Conservation (phyloP, 2,888 invertebrate species). For the Junonia oenone region DNA sequence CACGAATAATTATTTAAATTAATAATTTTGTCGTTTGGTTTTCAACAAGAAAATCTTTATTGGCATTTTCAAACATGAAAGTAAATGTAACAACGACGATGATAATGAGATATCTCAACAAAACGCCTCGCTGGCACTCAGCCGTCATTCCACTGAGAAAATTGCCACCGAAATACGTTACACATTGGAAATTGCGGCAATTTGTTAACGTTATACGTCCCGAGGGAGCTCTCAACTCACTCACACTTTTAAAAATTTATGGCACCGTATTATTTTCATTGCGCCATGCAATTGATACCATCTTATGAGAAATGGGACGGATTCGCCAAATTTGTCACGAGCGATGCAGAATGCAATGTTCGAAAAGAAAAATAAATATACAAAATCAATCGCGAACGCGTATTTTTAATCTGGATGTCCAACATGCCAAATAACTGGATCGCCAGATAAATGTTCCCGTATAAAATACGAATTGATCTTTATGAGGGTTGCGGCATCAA, state of each 20-base stretch:
- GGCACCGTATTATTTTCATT: slow-evolving; percentile 37
- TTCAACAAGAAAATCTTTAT: background rate
- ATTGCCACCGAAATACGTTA: slow-evolving; percentile 54
- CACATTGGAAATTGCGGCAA: slow-evolving; percentile 57
- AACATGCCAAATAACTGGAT: no score
- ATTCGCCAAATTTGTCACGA: background rate
- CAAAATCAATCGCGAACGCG: background rate
- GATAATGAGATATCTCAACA: slow-evolving; percentile 10
- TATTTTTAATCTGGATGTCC: background rate
- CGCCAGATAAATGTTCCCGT: no score
- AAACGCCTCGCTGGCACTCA: slow-evolving; percentile 29
- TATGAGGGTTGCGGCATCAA: no score
- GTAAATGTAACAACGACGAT: background rate
- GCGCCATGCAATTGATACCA: slow-evolving; percentile 24
- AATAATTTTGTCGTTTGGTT: no score
- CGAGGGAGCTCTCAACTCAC: slow-evolving; percentile 41
- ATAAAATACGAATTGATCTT: no score
- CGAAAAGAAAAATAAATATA: background rate
- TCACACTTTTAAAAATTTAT: slow-evolving; percentile 38
- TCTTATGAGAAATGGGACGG: background rate
- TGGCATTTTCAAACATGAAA: background rate
- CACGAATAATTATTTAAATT: no score
- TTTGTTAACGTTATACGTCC: slow-evolving; percentile 57
- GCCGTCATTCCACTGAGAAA: slow-evolving; percentile 42
- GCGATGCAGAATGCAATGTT: background rate